A percentile compares a stretch with the other conserved stretches of the same genome.
Conservation (phyloP, 2,113 vertebrate genomes). For the Grantiella picta region DNA sequence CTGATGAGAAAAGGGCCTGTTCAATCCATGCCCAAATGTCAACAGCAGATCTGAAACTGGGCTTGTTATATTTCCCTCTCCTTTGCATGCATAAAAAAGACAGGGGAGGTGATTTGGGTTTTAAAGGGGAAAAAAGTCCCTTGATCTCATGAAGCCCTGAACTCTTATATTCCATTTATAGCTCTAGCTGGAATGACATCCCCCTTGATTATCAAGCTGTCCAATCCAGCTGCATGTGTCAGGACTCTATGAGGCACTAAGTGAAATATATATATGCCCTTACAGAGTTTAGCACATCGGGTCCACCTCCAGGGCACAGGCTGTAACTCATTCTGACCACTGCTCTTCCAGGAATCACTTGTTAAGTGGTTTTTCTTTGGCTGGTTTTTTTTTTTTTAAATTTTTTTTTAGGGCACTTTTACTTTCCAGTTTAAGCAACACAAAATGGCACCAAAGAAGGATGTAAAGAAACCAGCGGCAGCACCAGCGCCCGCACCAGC, state of each 20-base stretch:
- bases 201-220: conserved; percentile 78
- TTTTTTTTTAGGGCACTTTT: conserved; percentile 27
- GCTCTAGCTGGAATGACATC: conserved; percentile 76
- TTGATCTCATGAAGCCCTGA: conserved; percentile 70
- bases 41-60: background rate
- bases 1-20: conserved; percentile 50
- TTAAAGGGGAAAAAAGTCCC: conserved; percentile 17
- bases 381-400: background rate
- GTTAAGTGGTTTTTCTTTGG: background rate
- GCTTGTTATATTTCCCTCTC: conserved; percentile 36
- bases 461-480: conserved; percentile 76
- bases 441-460: conserved; percentile 86
- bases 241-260: conserved; percentile 75
- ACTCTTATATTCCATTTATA: conserved; percentile 84
- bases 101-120: background rate
- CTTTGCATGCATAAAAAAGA: background rate
- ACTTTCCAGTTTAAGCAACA: conserved; percentile 41
- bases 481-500: conserved; percentile 63
- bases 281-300: conserved; percentile 65
- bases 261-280: conserved; percentile 86
- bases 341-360: conserved; percentile 64
- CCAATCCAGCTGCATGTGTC: conserved; percentile 83
- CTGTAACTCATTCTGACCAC: conserved; percentile 69
- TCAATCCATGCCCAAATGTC: conserved; percentile 21
- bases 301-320: conserved; percentile 75